Base-by-base conservation (phyloP, 2,797 vertebrate genomes). In the Manis javanica region DNA sequence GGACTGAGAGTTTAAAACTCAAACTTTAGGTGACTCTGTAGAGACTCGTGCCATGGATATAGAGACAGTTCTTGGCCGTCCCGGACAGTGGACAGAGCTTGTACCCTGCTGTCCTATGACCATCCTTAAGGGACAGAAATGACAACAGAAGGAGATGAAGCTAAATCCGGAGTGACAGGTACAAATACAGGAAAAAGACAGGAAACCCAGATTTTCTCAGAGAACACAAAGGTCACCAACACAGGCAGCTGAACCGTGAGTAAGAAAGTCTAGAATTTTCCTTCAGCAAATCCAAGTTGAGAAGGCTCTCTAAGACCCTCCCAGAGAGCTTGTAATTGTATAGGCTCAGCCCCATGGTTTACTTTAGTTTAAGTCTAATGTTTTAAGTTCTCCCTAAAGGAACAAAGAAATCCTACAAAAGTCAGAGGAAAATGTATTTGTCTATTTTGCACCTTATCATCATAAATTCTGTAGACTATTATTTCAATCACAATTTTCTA, bases 201-300 rank as follows among this genome's bases (percentile, higher is more conserved):
- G 51, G n/a, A 86, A 29, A 64, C 31, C 18, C 24, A 14, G 39
- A 23, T 53, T 49, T 72, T 63, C 49, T 64, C 46, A 31, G 71
- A 24, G 18, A 59, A 51, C 0, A 29, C 0, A 1, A 14, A 21
- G 14, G 16, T 34, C 21, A 7, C 26, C 7, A 0, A 53, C 71
- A 24, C 3, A n/a, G 18, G 9, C 18, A 21, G n/a, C 10, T 23
- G 42, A 24, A 26, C 10, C 10, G 0, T 0, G 49, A 51, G 14
- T 79, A 8, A 55, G 4, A 8, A n/a, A 26, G 16, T 37, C 29
- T 26, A 49, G 15, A 24, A 51, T 4, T 2, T 1, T 11, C 10
- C 14, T 24, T 2, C 21, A 18, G 26, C 14, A 49, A 46, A 21
- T 8, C 8, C 18, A 3, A 13, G 69, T 26, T 2, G 1, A 1